phyloP scores from a whole-genome alignment of 2,888 invertebrate species.

The Smittia aterrima region DNA sequence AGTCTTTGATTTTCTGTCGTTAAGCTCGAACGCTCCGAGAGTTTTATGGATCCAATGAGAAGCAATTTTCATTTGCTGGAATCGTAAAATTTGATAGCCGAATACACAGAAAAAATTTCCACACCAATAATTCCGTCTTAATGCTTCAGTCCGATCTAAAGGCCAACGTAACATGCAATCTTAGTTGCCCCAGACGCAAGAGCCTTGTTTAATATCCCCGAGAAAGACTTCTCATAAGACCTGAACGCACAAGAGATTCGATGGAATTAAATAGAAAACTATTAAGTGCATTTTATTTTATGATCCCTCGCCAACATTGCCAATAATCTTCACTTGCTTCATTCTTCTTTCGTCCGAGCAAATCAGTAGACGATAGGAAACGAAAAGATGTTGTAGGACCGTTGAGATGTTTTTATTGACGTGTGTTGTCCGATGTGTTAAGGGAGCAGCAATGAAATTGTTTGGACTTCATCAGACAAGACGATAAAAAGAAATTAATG shows the following conservation, averaged over 20 bases:
- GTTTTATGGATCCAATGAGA: neutral
- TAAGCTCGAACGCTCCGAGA: neutral
- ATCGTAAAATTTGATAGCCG: slow-evolving; percentile 36
- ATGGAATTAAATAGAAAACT: slow-evolving; percentile 40
- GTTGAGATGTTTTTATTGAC: neutral
- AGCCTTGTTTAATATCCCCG: slow-evolving; percentile 21
- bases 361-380: neutral
- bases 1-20: slow-evolving; percentile 7
- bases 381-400: neutral
- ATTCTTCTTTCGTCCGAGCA: neutral
- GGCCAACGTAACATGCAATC: neutral
- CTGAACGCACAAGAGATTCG: neutral
- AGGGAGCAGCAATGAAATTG: neutral
- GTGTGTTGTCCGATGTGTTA: neutral
- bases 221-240: slow-evolving; percentile 20
- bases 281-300: slow-evolving; percentile 42
- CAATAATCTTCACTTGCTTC: slow-evolving; percentile 31
- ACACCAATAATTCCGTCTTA: slow-evolving; percentile 33
- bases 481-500: neutral
- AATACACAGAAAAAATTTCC: slow-evolving; percentile 20
- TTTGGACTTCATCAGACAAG: neutral
- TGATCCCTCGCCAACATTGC: slow-evolving; percentile 34
- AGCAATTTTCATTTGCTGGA: slow-evolving; percentile 21
- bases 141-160: neutral
- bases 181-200: neutral